Evolutionary conservation across 2,888 invertebrate genomes (phyloP), one percentile per base, ranked within the genome.

Genomic region (Pardosa pseudoannulata): DNA sequence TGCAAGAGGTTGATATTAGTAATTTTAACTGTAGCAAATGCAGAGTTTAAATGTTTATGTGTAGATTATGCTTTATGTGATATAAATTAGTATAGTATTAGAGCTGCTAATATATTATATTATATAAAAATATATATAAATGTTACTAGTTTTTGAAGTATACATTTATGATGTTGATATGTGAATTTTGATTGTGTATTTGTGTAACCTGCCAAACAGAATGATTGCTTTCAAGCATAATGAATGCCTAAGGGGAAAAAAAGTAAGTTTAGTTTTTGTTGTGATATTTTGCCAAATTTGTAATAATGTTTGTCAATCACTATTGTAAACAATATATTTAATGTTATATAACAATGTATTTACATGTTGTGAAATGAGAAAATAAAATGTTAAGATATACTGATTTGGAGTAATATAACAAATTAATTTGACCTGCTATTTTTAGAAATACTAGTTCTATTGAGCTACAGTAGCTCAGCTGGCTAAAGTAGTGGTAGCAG

Each of bases 231-330:
- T 46, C 32, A 75, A 82, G 62, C 39, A 32, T 31, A 32, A 31
- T 1, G n/a, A 32, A 31, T 78, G 64, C 56, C 67, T 65, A 67
- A 71, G 83, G 72, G n/a, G 56, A 50, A 62, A 19, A 70, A 68
- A 32, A 46, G 68, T 7, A 50, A 76, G 36, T 71, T 31, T 67
- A 70, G 73, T 71, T 50, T 36, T 78, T 23, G 39, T 70, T 72
- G 83, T 78, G 82, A 76, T 73, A 82, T 71, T 78, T 83, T 46
- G 83, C 83, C 83, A 83, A 78, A 83, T 83, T 64, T 80, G 67
- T 73, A 73, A 46, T 46, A 16, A 56, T 56, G 16, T 23, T 3
- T 56, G 56, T 23, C 3, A 56, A 16, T 46, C 41, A 46, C 9
- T 13, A 46, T 56, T 56, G 56, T 56, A 23, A 46, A 56, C 56